A percentile compares a stretch with the other conserved stretches of the same genome.
These are phyloP conservation scores for Microcebus lehilahytsara DNA, from an alignment of 2,113 vertebrate genomes.

Conservation along the genomic window DNA sequence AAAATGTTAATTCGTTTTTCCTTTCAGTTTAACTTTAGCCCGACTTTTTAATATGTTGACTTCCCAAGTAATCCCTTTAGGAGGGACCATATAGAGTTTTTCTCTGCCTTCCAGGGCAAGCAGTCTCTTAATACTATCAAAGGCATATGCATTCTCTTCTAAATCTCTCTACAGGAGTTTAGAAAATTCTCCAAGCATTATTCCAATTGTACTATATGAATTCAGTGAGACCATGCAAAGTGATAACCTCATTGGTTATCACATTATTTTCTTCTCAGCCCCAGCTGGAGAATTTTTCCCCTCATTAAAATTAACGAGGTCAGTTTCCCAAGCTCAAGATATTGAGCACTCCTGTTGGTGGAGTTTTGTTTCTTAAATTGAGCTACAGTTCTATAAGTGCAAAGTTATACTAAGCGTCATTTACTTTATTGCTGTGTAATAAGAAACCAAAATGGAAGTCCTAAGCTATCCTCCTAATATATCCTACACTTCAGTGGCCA, in stretches of 20 bases:
- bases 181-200: not conserved
- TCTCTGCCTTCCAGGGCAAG: not conserved
- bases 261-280: conserved; percentile 58
- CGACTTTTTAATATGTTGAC: not conserved
- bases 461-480: conserved; percentile 32
- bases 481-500: not conserved
- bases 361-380: conserved; percentile 75
- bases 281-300: conserved; percentile 67
- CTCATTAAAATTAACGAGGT: conserved; percentile 82
- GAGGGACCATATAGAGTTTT: not conserved
- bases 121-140: too few species aligned
- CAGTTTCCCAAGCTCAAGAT: conserved; percentile 65
- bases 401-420: conserved; percentile 78
- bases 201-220: not conserved
- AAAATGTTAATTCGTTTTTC: not conserved
- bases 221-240: conserved; percentile 38
- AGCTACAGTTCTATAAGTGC: conserved; percentile 72
- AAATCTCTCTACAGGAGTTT: not conserved
- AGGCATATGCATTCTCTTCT: not conserved
- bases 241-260: conserved; percentile 38
- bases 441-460: conserved; percentile 67
- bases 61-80: not conserved
- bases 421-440: conserved; percentile 79
- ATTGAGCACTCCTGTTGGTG: conserved; percentile 65
- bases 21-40: not conserved